Base-by-base conservation (phyloP, 1,140 invertebrate species). In the Micrasema longulum region DNA sequence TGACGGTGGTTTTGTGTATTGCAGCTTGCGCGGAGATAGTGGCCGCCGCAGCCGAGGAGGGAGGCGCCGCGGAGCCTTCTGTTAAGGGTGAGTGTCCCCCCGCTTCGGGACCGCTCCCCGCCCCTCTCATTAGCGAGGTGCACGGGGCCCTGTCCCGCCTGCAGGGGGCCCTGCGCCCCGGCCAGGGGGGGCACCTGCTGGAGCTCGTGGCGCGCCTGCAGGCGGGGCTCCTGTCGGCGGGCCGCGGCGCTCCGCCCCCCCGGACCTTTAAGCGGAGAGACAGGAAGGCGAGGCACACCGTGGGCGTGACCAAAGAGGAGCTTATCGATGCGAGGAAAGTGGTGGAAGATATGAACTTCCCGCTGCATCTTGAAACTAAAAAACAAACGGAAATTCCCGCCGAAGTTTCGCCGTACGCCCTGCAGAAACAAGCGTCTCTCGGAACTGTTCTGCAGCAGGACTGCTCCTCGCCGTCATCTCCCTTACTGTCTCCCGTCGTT, bases 281-380 rank as follows among this genome's bases (percentile, higher is more conserved):
- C 66, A 84, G 88, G 36, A 84, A 86, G 31, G 87, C 88, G 35
- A 85, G 93, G 2, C 92, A 95, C 77, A 95, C 93, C 0, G 92
- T 95, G 2, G 93, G 92, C 14, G 93, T 95, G 1, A 93, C 90
- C 2, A 84, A 87, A 1, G 92, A 94, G 78, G 93, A 95, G 76
- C 80, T 95, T 22, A 91, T 89, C 0, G 87, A 90, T 71, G 93
- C 93, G 0, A 85, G 93, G 47, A 87, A 89, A 60, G 88, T 92
- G 77, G 86, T 94, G 43, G 89, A 92, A 76, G 87, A 91, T 72
- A 88, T 90, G 77, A 83, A 85, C 6, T 77, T 89, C 12, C 77
- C 79, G 53, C 77, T 74, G 63, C 73, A 26, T 73, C 66, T 23
- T 53, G 43, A 35, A 35, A 63, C 48, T 12, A 65, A 71, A 41